These are phyloP conservation scores for Lissocephala sabroskyi DNA, from an alignment of 2,888 invertebrate genomes.

Conservation along the genomic window DNA sequence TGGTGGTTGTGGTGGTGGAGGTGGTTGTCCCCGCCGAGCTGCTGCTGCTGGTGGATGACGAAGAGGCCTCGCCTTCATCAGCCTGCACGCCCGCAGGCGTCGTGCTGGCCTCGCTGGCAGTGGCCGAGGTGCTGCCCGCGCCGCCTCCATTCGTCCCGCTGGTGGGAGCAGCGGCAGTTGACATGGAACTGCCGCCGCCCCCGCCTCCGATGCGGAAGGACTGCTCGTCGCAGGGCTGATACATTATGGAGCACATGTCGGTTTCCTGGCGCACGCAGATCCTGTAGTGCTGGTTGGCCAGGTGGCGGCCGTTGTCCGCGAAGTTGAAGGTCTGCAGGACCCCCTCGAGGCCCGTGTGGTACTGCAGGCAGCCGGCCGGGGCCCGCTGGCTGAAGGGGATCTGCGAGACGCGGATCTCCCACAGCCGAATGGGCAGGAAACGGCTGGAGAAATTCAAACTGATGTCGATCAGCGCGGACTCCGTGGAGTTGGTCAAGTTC, in stretches of 20 bases:
- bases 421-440: constrained; percentile 80
- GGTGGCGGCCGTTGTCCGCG: constrained; percentile 85
- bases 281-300: constrained; percentile 84
- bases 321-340: constrained; percentile 83
- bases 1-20: constrained; percentile 3
- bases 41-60: background rate
- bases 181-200: background rate
- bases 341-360: constrained; percentile 78
- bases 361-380: constrained; percentile 85
- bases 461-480: constrained; percentile 57
- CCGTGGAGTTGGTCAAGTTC: constrained; percentile 21
- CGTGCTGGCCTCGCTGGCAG: constrained; percentile 5
- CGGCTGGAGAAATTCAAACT: constrained; percentile 76
- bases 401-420: constrained; percentile 85
- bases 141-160: constrained; percentile 10
- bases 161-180: constrained; percentile 5
- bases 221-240: constrained; percentile 82
- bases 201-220: constrained; percentile 82
- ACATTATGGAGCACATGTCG: constrained; percentile 83
- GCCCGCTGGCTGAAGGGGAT: constrained; percentile 84
- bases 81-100: constrained; percentile 5
- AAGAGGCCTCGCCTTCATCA: constrained; percentile 1
- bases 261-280: constrained; percentile 82
- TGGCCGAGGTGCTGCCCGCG: constrained; percentile 15
- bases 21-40: background rate